These are phyloP conservation scores for Nymphicus hollandicus DNA, from an alignment of 2,113 vertebrate species.

Conservation along the genomic window DNA sequence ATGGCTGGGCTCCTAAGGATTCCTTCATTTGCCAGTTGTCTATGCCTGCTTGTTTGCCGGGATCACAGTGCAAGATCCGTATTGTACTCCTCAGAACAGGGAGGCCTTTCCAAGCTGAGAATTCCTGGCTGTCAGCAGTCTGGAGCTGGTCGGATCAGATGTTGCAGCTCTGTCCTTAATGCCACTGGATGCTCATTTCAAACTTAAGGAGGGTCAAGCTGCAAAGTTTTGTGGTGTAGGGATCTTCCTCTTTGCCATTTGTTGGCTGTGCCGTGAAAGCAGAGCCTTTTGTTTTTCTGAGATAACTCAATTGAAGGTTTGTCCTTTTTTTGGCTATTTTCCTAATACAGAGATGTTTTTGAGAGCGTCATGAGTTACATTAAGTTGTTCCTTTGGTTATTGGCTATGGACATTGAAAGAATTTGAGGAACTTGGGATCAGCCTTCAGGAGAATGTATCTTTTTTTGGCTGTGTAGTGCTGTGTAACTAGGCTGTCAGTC, in stretches of 20 bases:
- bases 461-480: not conserved
- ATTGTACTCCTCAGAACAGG: not conserved
- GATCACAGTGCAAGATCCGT: not conserved
- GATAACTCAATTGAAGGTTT: not conserved
- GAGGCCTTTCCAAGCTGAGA: not conserved
- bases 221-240: not conserved
- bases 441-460: not conserved
- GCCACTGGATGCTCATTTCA: not conserved
- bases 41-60: not conserved
- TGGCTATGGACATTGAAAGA: not conserved
- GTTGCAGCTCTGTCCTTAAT: not conserved
- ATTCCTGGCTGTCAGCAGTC: not conserved
- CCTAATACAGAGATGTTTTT: not conserved
- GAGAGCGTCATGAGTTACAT: not conserved
- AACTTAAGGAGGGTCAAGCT: not conserved
- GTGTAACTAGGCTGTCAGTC: not conserved
- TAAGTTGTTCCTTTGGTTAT: not conserved
- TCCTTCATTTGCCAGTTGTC: not conserved
- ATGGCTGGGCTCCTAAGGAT: not conserved
- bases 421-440: not conserved
- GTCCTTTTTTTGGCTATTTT: not conserved
- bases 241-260: not conserved
- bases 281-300: not conserved
- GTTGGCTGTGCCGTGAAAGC: not conserved
- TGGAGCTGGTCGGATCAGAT: not conserved